These are phyloP conservation scores for Stichopus horrens DNA, from an alignment of 53 echinoderm and acorn worm genomes.

Conservation along the genomic window DNA sequence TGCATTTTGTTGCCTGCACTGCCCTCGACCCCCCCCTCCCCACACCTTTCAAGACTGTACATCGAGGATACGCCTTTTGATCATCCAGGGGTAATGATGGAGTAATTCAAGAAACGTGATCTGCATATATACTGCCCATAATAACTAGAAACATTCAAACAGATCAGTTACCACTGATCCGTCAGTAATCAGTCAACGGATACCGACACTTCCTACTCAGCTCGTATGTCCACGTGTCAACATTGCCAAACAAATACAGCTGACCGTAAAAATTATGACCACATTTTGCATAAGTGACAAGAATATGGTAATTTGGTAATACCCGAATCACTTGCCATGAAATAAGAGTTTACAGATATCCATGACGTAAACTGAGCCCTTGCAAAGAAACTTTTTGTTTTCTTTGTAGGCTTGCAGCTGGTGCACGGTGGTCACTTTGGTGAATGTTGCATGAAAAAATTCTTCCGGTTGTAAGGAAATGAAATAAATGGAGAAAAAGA, in stretches of 20 bases:
- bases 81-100: too few relatives aligned
- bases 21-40: neutral
- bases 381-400: too few relatives aligned
- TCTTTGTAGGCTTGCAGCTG: too few relatives aligned
- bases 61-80: neutral
- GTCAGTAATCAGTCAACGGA: constrained; percentile 12
- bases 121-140: too few relatives aligned
- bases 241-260: constrained; percentile 4
- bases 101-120: too few relatives aligned
- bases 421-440: too few relatives aligned
- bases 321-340: neutral
- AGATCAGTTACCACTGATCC: too few relatives aligned
- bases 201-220: neutral
- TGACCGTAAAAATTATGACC: constrained; percentile 30
- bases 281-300: constrained; percentile 26
- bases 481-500: too few relatives aligned
- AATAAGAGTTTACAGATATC: neutral
- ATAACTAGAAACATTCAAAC: too few relatives aligned
- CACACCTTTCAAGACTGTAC: neutral
- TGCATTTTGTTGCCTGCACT: neutral
- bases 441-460: too few relatives aligned
- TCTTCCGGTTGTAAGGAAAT: too few relatives aligned
- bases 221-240: constrained; percentile 4
- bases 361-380: neutral
- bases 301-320: constrained; percentile 11